These are phyloP conservation scores for Psammodynastes pulverulentus DNA, from an alignment of 2,113 vertebrate species.

Conservation along the genomic window DNA sequence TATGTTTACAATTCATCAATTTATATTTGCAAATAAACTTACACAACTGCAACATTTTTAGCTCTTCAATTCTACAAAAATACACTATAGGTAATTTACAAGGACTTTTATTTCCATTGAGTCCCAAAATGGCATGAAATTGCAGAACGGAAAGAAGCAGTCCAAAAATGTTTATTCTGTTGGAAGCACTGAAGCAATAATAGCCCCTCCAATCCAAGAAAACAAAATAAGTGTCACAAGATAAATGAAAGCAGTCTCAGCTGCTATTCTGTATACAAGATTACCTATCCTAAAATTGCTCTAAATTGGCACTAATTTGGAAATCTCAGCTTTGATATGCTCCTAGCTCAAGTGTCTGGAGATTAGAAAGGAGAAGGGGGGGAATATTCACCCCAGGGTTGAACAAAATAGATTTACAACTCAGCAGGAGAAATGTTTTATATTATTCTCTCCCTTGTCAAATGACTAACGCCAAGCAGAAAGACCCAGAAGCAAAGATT, in stretches of 20 bases:
- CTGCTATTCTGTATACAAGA: slow-evolving; percentile 48
- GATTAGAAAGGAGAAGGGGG: slow-evolving; percentile 25
- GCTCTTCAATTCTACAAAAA: slow-evolving; percentile 10
- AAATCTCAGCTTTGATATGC: slow-evolving; percentile 47
- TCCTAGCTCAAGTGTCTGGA: slow-evolving; percentile 31
- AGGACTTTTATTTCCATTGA: slow-evolving; percentile 11
- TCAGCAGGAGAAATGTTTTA: slow-evolving; percentile 32
- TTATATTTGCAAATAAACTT: not conserved
- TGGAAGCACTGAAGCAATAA: slow-evolving; percentile 43
- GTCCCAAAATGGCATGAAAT: slow-evolving; percentile 1
- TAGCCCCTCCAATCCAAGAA: not conserved
- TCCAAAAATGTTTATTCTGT: slow-evolving; percentile 10
- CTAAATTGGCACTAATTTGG: slow-evolving; percentile 58
- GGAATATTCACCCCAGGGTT: slow-evolving; percentile 30
- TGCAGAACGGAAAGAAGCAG: slow-evolving; percentile 17
- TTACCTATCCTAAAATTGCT: slow-evolving; percentile 42
- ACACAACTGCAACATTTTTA: slow-evolving; percentile 25
- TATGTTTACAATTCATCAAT: not conserved
- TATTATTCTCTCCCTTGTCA: slow-evolving; percentile 32
- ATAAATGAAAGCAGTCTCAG: slow-evolving; percentile 46
- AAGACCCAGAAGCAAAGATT: slow-evolving; percentile 34
- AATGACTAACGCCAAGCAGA: not conserved
- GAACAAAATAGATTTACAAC: slow-evolving; percentile 48
- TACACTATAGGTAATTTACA: not conserved
- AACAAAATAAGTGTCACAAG: slow-evolving; percentile 14